Base-by-base conservation (phyloP, 92 coral and sea anemone species). In the Isaurus tuberculatus region DNA sequence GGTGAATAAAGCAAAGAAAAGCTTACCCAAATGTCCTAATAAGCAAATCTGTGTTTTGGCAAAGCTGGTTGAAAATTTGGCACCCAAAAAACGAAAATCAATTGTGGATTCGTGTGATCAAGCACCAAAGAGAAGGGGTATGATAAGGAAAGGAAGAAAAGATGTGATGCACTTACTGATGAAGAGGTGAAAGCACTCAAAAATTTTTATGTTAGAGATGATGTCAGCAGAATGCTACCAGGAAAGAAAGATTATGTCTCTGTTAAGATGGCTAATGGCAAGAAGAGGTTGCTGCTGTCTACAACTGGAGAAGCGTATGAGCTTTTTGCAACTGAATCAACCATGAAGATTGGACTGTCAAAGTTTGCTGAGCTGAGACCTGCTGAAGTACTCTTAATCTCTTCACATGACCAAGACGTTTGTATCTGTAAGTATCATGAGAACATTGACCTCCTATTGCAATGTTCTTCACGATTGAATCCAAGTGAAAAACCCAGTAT, bases 311-410 rank as follows among this genome's bases (percentile, higher is more conserved):
- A 88, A 53, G 87, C 79, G 0, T 55, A 82, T 23, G 64, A 88
- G 86, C 85, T 88, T 13, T 88, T 84, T 64, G 70, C 25, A 58
- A 65, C 42, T 15, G 86, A 86, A 80, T 43, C 70, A 14, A 71
- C 5, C 57, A 40, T 84, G 30, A 73, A 88, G 82, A 79, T 84
- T 71, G 91, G 46, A 40, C 34, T 43, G 30, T 70, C 84, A 33
- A 88, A 88, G 85, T 88, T 88, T 88, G 91, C 85, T 0, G 83
- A 88, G n/a, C 86, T 84, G 75, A 64, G 82, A 49, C 92, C 89
- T 7, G 89, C 88, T 37, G 70, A 84, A 10, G 91, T 79, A 72
- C 33, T 88, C 25, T 81, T 75, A 0, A 46, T 85, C 65, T 69
- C 86, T 43, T 61, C 83, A n/a, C 67, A 75, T 71, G 88, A 84